Evolutionary conservation across 2,797 vertebrate genomes (phyloP).

Genomic region (Ptychobarbus kaznakovi): DNA sequence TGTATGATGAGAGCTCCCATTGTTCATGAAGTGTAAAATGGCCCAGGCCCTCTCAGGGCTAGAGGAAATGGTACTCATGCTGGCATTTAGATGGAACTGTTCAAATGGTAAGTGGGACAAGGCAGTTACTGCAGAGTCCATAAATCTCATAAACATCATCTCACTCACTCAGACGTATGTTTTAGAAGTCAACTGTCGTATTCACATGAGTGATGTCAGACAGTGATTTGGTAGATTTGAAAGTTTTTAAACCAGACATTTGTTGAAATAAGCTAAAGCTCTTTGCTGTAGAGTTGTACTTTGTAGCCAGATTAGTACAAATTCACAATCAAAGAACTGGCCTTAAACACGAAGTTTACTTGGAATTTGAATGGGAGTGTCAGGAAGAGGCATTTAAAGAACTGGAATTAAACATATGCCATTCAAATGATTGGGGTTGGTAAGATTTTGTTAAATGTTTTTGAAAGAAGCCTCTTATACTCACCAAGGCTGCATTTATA

Average conservation of each 20-base stretch:
- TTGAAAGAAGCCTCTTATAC: background rate
- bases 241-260: background rate
- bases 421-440: background rate
- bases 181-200: conserved; percentile 15
- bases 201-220: background rate
- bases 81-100: conserved; percentile 51
- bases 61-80: conserved; percentile 39
- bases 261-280: background rate
- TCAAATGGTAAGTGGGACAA: conserved; percentile 44
- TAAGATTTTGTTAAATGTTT: background rate
- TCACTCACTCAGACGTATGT: conserved; percentile 4
- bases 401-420: background rate
- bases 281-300: background rate
- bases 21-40: conserved; percentile 41
- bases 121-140: conserved; percentile 12
- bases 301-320: too few species aligned
- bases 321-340: background rate
- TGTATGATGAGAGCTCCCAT: conserved; percentile 37
- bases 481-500: background rate
- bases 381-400: background rate
- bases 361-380: background rate
- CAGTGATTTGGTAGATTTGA: conserved; percentile 6
- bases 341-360: background rate
- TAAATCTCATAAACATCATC: conserved; percentile 33
- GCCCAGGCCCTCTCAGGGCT: conserved; percentile 27